Evolutionary conservation across 92 coral and sea anemone genomes (phyloP).

Genomic region (Isaurus tuberculatus): DNA sequence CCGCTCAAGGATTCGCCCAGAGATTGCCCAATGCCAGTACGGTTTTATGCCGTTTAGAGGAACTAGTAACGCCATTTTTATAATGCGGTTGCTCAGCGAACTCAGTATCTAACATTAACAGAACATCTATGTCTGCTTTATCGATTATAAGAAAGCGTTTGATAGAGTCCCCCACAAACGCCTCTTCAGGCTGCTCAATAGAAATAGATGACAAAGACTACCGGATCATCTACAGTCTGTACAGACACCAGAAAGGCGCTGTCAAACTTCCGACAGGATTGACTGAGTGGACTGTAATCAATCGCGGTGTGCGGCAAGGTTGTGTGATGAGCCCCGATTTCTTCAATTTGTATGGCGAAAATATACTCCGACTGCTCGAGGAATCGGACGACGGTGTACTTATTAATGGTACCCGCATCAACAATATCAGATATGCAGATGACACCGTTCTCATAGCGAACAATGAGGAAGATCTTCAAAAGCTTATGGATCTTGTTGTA

Average conservation of each 20-base stretch:
- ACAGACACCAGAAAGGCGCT: too few species aligned
- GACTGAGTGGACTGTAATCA: background rate
- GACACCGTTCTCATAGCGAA: background rate
- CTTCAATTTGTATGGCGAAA: background rate
- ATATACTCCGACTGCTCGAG: background rate
- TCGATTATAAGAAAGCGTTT: background rate
- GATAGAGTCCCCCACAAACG: background rate
- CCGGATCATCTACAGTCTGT: background rate
- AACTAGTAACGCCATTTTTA: background rate
- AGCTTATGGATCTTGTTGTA: background rate
- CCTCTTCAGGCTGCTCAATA: background rate
- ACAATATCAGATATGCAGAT: conserved; percentile 2
- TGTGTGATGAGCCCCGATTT: background rate
- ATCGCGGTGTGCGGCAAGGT: background rate
- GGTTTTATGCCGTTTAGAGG: background rate
- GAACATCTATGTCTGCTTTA: background rate
- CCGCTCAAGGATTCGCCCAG: too few species aligned
- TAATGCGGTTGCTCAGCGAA: background rate
- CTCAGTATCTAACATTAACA: background rate
- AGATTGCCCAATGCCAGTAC: background rate
- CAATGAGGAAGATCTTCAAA: background rate
- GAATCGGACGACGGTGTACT: background rate
- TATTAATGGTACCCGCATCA: background rate
- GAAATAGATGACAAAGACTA: background rate
- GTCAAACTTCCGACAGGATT: background rate